phyloP scores from a whole-genome alignment of 1,140 invertebrate species.

The Aethina tumida region DNA sequence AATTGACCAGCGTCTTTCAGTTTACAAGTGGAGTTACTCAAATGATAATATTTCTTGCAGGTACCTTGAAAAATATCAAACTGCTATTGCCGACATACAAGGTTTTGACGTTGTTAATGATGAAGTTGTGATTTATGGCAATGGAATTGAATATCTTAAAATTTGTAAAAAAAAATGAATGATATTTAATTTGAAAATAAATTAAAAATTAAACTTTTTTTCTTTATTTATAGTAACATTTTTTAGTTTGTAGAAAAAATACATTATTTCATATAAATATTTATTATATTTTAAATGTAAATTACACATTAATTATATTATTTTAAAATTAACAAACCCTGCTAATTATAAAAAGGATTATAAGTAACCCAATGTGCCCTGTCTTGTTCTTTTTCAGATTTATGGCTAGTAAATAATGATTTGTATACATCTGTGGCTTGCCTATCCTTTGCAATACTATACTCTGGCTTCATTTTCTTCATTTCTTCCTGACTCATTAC shows the following conservation, averaged over 20 bases:
- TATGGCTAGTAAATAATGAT: constrained; percentile 87
- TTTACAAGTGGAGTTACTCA: constrained; percentile 35
- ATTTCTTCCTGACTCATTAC: constrained; percentile 19
- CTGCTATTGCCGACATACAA: constrained; percentile 50
- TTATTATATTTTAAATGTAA: too few species aligned
- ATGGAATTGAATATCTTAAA: constrained; percentile 21
- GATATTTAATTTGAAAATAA: too few species aligned
- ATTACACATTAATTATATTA: too few species aligned
- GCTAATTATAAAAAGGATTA: constrained; percentile 91
- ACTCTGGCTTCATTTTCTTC: constrained; percentile 66
- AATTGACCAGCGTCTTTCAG: constrained; percentile 49
- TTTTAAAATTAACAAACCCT: too few species aligned
- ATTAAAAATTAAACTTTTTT: too few species aligned
- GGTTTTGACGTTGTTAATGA: constrained; percentile 38
- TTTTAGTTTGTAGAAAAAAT: too few species aligned
- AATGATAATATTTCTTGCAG: constrained; percentile 28
- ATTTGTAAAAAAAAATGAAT: constrained; percentile 5
- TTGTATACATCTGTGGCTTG: constrained; percentile 86
- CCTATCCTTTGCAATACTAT: constrained; percentile 87
- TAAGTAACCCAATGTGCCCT: constrained; percentile 96
- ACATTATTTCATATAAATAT: too few species aligned
- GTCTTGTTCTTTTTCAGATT: constrained; percentile 74
- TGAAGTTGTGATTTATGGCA: constrained; percentile 22
- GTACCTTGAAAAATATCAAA: constrained; percentile 36
- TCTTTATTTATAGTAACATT: too few species aligned